Percentiles rank a stretch among this genome's conserved stretches.
phyloP scores from a whole-genome alignment of 2,113 vertebrate species.

The Stegostoma tigrinum region DNA sequence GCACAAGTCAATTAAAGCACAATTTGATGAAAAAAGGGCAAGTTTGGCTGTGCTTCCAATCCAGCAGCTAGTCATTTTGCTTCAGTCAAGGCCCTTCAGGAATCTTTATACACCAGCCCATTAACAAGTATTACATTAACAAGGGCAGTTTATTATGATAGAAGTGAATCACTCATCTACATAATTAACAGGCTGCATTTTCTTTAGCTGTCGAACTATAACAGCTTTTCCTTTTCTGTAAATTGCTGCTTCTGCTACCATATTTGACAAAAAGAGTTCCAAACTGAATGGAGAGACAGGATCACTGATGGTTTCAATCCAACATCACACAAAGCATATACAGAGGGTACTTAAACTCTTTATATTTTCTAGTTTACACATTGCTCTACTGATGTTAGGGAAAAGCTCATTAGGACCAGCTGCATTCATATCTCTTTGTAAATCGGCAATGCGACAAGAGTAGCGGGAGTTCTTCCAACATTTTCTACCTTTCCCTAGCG shows the following conservation, averaged over 20 bases:
- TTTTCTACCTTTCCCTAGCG: not conserved
- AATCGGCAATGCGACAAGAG: slow-evolving; percentile 2
- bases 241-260: slow-evolving; percentile 34
- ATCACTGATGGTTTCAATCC: slow-evolving; percentile 33
- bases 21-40: slow-evolving; percentile 39
- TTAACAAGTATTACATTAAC: slow-evolving; percentile 43
- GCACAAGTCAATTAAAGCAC: slow-evolving; percentile 36
- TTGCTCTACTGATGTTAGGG: slow-evolving; percentile 27
- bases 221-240: slow-evolving; percentile 29
- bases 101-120: slow-evolving; percentile 41
- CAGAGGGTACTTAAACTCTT: slow-evolving; percentile 35
- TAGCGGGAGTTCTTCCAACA: not conserved
- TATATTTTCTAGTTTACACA: slow-evolving; percentile 12
- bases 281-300: slow-evolving; percentile 27
- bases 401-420: slow-evolving; percentile 31
- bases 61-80: slow-evolving; percentile 37
- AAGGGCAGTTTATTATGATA: slow-evolving; percentile 41
- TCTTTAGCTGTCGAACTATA: slow-evolving; percentile 38
- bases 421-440: slow-evolving; percentile 25
- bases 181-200: slow-evolving; percentile 42
- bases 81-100: slow-evolving; percentile 36
- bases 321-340: slow-evolving; percentile 25
- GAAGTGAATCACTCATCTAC: slow-evolving; percentile 44
- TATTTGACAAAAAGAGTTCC: slow-evolving; percentile 37
- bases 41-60: slow-evolving; percentile 37